These are phyloP conservation scores for Cephalopachus bancanus DNA, from an alignment of 2,797 vertebrate genomes.

Conservation along the genomic window DNA sequence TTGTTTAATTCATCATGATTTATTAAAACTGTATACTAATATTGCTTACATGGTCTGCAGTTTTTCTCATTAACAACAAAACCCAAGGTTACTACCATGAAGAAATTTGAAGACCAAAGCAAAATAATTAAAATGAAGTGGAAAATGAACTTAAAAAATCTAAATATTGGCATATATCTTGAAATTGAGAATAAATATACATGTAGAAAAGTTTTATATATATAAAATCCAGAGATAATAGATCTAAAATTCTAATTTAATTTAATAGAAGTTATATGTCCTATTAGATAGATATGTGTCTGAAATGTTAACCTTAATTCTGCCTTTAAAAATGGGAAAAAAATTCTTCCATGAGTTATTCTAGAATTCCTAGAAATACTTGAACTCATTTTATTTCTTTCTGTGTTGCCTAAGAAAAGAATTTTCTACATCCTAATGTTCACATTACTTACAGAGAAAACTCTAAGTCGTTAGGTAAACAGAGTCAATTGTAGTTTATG, in stretches of 20 bases:
- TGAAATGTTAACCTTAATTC: neutral
- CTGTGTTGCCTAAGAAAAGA: neutral
- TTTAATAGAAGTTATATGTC: neutral
- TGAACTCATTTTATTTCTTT: neutral
- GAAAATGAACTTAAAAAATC: neutral
- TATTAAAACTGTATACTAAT: neutral
- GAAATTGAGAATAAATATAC: neutral
- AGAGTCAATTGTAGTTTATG: neutral
- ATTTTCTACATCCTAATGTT: neutral
- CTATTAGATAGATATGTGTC: neutral
- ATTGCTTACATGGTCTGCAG: neutral
- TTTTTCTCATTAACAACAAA: neutral
- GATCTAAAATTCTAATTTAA: neutral
- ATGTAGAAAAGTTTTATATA: neutral
- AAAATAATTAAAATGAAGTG: neutral
- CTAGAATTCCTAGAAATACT: neutral
- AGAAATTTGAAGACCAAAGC: neutral
- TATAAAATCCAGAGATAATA: neutral
- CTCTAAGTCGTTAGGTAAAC: neutral
- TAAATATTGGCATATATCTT: neutral
- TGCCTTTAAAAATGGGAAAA: neutral
- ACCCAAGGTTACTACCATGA: neutral
- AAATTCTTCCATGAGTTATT: neutral
- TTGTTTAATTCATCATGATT: neutral
- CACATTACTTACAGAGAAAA: neutral